Evolutionary conservation across 2,113 vertebrate species (phyloP).

Genomic region (Boulengeromyrus knoepffleri): DNA sequence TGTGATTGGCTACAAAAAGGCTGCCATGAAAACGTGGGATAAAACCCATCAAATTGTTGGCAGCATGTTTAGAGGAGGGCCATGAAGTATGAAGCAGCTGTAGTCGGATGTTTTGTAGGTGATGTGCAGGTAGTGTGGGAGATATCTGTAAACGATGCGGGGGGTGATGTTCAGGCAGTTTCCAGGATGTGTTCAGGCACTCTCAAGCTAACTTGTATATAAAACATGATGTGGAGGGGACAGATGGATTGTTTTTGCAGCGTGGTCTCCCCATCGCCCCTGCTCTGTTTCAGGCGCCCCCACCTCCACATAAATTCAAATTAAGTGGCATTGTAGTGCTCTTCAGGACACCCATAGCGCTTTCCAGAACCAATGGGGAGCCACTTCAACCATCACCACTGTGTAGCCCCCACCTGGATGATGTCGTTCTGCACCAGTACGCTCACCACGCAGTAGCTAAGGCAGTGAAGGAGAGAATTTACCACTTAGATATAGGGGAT

Average conservation of each 20-base stretch:
- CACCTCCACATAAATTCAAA: background rate
- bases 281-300: background rate
- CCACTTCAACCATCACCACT: too few relatives aligned
- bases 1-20: background rate
- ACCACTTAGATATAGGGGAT: background rate
- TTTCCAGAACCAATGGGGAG: too few relatives aligned
- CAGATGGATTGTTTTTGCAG: background rate
- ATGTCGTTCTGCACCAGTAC: too few relatives aligned
- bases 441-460: background rate
- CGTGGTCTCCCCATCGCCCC: background rate
- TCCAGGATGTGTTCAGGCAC: background rate
- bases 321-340: background rate
- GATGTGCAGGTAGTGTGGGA: background rate
- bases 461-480: too few relatives aligned
- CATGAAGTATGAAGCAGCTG: background rate
- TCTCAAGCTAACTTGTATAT: background rate
- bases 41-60: background rate
- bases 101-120: background rate
- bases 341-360: too few relatives aligned
- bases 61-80: background rate
- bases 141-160: background rate
- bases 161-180: background rate
- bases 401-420: too few relatives aligned
- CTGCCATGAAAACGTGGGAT: background rate
- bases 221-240: background rate